Evolutionary conservation across 2,797 vertebrate species (phyloP), one percentile per base, ranked within the genome.

Genomic region (Acanthurus leucopareius): DNA sequence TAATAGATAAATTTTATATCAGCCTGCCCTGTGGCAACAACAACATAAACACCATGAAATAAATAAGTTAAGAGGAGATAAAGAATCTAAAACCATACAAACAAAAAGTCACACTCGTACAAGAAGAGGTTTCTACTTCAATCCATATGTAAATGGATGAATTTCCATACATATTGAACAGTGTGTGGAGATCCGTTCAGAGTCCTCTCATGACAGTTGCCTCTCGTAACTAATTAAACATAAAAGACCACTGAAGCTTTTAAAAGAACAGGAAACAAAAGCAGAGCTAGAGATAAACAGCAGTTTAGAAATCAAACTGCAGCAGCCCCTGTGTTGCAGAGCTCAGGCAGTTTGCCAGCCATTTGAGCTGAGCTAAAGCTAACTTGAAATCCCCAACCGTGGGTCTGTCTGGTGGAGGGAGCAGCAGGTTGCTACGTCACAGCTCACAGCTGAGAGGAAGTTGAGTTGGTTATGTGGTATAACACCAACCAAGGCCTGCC

Each of bases 331-430:
- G 10, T 45, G 68, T 81, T 69, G 25, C 69, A 48, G 61, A 56
- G 71, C 35, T 42, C 40, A 60, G 73, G 75, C 76, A 47, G 69
- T 7, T 47, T 74, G 78, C 67, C 80, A 81, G 74, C 59, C 67
- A 64, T 69, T 61, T 57, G 68, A 86, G 69, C 69, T 64, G 79
- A 89, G 80, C 75, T 82, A 85, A 54, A 77, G 79, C 77, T 69
- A 85, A 85, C 70, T 63, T 86, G 74, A 81, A 88, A 85, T 71
- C 77, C 77, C 51, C 45, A 57, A 69, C 63, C 67, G 59, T 53
- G 40, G 62, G 53, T 75, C 62, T 83, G 70, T 56, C 11, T 75
- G 58, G 63, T 42, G 57, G 56, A 66, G 16, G 81, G 64, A 78
- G 62, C 63, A 60, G 62, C 84, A 65, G 69, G 62, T 74, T 75